A percentile compares a stretch with the other conserved stretches of the same genome.
Evolutionary conservation across 2,113 vertebrate genomes (phyloP).

Genomic region (Poecilia latipinna): DNA sequence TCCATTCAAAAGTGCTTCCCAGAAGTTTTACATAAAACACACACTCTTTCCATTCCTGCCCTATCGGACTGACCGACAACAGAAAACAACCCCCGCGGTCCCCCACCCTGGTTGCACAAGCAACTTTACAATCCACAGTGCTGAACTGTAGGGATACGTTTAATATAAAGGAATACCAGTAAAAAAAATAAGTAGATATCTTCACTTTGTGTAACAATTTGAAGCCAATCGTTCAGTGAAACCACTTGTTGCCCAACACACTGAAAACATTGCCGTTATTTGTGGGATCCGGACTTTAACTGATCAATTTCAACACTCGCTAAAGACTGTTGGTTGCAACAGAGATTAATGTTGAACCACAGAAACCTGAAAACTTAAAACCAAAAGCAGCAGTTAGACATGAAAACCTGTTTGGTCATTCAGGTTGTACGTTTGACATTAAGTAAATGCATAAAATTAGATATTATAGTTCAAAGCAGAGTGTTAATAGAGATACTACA

Average conservation of each 20-base stretch:
- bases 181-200: background rate
- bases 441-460: too few species aligned
- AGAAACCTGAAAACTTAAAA: background rate
- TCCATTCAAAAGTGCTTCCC: conserved; percentile 4
- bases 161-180: background rate
- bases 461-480: too few species aligned
- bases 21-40: conserved; percentile 31
- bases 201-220: background rate
- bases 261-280: background rate
- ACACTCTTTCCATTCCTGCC: conserved; percentile 54
- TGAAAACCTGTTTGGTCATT: too few species aligned
- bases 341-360: background rate
- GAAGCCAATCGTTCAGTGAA: too few species aligned
- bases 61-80: conserved; percentile 40
- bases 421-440: too few species aligned
- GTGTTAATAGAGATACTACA: too few species aligned
- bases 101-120: conserved; percentile 35
- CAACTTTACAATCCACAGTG: background rate
- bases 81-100: conserved; percentile 19
- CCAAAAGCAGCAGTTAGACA: too few species aligned
- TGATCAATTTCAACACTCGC: background rate
- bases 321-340: background rate
- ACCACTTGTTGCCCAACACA: background rate
- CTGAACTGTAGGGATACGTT: background rate
- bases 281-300: background rate